Base-by-base conservation (phyloP, 1,140 invertebrate genomes). In the Halictus rubicundus region DNA sequence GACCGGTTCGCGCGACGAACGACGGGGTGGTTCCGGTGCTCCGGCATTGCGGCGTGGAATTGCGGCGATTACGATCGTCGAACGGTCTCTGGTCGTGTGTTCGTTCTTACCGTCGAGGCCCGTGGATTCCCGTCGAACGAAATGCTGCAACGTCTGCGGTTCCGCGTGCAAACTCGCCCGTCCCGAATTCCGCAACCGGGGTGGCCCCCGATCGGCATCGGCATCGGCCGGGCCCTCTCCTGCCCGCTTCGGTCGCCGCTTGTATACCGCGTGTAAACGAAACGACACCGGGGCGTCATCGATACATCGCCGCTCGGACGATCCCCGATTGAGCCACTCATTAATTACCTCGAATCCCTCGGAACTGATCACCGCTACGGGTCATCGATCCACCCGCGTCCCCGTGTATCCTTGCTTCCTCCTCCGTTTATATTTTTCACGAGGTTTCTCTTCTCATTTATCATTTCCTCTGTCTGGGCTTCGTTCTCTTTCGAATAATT, bases 291-390 rank as follows among this genome's bases (percentile, higher is more conserved):
- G 49, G 49, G n/a, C 39, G 83, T 84, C 83, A 86, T 82, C 84
- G 84, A 85, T 86, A 86, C 83, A 84, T 70, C 73, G 71, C 25
- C 32, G 37, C 23, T 64, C 83, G 37, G 75, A 75, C 80, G 70
- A 86, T 82, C 72, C 68, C 52, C 64, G 83, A 57, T 72, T 85
- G 80, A 85, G 85, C 80, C 76, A 86, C 84, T 85, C 84, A 80
- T 86, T 86, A 86, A 86, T 86, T 86, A 86, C 80, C 81, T 23
- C 66, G 59, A 80, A 85, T 82, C 80, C 80, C 54, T 27, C 80
- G 80, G 42, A 76, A 86, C 85, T 65, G 80, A 82, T 86, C 84
- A 68, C 63, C 76, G 80, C 78, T 79, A 86, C 83, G 80, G 74
- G 39, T 76, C 70, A 57, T 85, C 83, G 83, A 79, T 82, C 66